Evolutionary conservation across 1,140 invertebrate species (phyloP).

Genomic region (Coenobita brevimanus): DNA sequence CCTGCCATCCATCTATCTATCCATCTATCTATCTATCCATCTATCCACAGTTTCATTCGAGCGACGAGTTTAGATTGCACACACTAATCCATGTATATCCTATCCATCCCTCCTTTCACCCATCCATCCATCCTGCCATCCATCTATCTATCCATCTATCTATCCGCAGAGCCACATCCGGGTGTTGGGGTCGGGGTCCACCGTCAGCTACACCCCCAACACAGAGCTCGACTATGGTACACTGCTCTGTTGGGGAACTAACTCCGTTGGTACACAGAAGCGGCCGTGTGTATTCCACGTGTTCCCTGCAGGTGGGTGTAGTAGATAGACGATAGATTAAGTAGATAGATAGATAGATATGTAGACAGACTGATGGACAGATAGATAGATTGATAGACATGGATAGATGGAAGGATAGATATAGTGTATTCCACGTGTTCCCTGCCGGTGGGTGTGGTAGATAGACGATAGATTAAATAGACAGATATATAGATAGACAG

Average conservation of each 20-base stretch:
- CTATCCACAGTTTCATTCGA: too few relatives aligned
- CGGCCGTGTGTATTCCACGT: constrained; percentile 87
- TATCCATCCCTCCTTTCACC: neutral
- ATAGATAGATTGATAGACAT: too few relatives aligned
- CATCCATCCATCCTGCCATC: too few relatives aligned
- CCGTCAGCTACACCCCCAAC: too few relatives aligned
- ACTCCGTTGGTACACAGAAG: constrained; percentile 83
- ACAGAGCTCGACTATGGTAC: constrained; percentile 91
- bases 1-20: too few relatives aligned
- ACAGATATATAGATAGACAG: neutral
- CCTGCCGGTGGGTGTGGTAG: neutral
- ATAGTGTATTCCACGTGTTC: neutral
- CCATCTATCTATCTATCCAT: too few relatives aligned
- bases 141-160: too few relatives aligned
- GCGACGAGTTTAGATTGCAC: neutral
- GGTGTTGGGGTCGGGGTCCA: constrained; percentile 78
- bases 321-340: too few relatives aligned
- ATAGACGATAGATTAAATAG: neutral
- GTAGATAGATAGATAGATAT: too few relatives aligned
- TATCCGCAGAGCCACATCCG: constrained; percentile 73
- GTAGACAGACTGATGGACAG: too few relatives aligned
- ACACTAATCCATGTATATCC: neutral
- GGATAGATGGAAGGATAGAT: too few relatives aligned
- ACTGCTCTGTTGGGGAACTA: constrained; percentile 83
- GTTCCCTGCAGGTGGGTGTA: constrained; percentile 85